phyloP scores from a whole-genome alignment of 2,113 vertebrate genomes.

The Chloropsis hardwickii region DNA sequence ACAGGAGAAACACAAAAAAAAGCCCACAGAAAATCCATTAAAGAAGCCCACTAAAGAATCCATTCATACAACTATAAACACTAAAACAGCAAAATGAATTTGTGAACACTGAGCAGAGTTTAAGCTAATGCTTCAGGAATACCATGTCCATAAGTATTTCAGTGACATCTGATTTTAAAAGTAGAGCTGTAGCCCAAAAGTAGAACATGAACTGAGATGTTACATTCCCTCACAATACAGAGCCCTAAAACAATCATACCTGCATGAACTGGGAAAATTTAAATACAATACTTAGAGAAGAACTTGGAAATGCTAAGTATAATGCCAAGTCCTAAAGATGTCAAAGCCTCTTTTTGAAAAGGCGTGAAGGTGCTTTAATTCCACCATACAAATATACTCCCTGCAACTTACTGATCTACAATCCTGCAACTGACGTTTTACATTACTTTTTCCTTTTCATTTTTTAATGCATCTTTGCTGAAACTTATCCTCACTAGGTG shows the following conservation, averaged over 20 bases:
- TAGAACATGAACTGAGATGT: not conserved
- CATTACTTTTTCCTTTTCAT: not conserved
- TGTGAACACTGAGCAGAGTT: not conserved
- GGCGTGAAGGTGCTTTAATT: not conserved
- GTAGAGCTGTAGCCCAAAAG: not conserved
- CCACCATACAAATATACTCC: not conserved
- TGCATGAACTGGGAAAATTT: not conserved
- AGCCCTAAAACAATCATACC: not conserved
- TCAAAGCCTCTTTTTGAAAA: not conserved
- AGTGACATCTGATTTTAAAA: not conserved
- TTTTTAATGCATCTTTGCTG: not conserved
- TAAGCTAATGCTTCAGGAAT: not conserved
- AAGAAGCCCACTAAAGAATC: not conserved
- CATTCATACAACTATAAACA: not conserved
- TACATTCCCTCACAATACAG: not conserved
- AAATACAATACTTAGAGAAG: not conserved
- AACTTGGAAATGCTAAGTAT: not conserved
- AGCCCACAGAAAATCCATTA: rapidly evolving
- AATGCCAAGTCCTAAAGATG: not conserved
- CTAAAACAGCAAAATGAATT: not conserved
- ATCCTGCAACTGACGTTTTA: not conserved
- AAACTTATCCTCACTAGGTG: not conserved
- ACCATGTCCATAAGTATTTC: not conserved
- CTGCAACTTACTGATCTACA: not conserved
- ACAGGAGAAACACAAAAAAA: not conserved